phyloP scores from a whole-genome alignment of 2,797 vertebrate species.

The Mycteria americana region DNA sequence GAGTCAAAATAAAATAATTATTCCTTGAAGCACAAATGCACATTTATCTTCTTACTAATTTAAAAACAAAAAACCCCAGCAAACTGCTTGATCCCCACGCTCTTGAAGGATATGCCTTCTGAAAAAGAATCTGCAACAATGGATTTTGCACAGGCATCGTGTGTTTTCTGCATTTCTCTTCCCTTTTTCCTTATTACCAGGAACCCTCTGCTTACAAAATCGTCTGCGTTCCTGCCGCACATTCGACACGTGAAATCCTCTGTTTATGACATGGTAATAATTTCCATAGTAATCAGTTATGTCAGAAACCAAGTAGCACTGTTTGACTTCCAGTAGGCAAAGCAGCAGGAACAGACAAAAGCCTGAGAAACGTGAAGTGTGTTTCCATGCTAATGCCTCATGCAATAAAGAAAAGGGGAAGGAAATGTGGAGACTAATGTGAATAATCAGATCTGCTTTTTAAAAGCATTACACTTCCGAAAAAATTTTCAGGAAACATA shows the following conservation, averaged over 20 bases:
- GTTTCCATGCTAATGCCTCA: constrained; percentile 39
- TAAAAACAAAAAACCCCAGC: not conserved
- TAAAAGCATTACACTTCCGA: not conserved
- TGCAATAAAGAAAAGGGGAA: constrained; percentile 26
- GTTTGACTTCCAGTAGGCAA: constrained; percentile 54
- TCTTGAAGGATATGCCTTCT: not conserved
- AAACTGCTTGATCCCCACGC: not conserved
- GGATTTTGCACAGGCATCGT: not conserved
- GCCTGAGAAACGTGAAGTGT: constrained; percentile 26
- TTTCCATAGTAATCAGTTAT: constrained; percentile 71
- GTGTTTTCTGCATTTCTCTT: constrained; percentile 26
- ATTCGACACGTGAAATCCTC: constrained; percentile 52
- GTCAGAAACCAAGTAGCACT: constrained; percentile 42
- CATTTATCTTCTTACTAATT: not conserved
- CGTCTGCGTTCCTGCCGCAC: constrained; percentile 28
- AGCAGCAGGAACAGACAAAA: constrained; percentile 62
- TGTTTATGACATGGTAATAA: constrained; percentile 69
- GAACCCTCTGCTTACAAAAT: constrained; percentile 55
- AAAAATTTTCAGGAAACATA: not conserved
- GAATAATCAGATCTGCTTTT: constrained; percentile 12
- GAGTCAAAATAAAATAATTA: constrained; percentile 68
- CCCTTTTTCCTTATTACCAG: constrained; percentile 52
- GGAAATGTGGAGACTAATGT: not conserved
- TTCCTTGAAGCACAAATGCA: constrained; percentile 42
- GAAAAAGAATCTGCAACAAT: constrained; percentile 25